A percentile compares a stretch with the other conserved stretches of the same genome.
Conservation (phyloP, 1,140 invertebrate genomes). For the Drosophila lacertosa region DNA sequence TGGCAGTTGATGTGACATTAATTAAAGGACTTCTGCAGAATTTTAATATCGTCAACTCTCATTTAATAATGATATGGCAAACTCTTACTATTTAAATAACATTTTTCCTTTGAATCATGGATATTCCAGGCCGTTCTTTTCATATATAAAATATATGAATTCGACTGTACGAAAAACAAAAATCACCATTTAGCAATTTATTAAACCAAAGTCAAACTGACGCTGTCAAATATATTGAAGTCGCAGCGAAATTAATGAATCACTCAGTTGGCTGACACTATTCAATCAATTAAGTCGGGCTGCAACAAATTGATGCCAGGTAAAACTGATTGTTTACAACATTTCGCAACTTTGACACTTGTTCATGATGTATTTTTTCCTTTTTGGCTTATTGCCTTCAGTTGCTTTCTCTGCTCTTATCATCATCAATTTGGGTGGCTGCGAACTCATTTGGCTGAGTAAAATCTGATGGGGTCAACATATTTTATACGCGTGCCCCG, state of each 20-base stretch:
- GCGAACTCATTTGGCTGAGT: conserved; percentile 42
- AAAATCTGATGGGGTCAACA: conserved; percentile 58
- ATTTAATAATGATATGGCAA: too few species aligned
- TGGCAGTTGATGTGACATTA: too few species aligned
- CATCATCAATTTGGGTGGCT: conserved; percentile 63
- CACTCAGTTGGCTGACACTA: conserved; percentile 28
- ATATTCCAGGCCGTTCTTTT: too few species aligned
- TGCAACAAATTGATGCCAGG: conserved; percentile 26
- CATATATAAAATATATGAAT: too few species aligned
- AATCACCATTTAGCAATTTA: background rate
- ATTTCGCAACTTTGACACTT: background rate
- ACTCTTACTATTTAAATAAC: too few species aligned
- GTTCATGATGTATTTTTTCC: conserved; percentile 12
- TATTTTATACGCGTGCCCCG: background rate
- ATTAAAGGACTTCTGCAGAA: too few species aligned
- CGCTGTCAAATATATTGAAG: conserved; percentile 34
- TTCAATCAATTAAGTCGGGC: conserved; percentile 43
- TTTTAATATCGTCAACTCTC: too few species aligned
- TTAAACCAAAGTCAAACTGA: conserved; percentile 15
- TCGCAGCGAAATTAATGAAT: conserved; percentile 33
- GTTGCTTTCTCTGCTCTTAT: background rate
- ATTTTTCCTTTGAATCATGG: too few species aligned
- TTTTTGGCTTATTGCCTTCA: conserved; percentile 9
- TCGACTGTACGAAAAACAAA: background rate
- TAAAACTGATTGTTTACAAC: conserved; percentile 32